Conservation (phyloP, 2,888 invertebrate genomes). For the Orthosia gracilis region DNA sequence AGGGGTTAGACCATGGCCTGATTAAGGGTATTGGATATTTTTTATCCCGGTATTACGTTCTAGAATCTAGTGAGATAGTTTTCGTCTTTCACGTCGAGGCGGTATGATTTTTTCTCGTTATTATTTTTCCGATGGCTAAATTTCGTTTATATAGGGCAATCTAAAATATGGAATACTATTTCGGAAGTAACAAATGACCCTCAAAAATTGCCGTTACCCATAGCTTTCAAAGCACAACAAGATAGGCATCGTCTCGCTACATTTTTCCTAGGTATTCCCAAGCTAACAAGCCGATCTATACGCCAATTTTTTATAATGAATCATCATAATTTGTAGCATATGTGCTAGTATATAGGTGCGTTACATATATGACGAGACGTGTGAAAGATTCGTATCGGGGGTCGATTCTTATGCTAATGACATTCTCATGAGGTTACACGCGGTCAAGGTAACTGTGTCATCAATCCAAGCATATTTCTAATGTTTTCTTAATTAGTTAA, state of each 20-base stretch:
- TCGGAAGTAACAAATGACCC: not conserved
- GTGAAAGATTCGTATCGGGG: slow-evolving; percentile 74
- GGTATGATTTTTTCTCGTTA: too few relatives aligned
- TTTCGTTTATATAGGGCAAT: not conserved
- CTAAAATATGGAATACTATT: not conserved
- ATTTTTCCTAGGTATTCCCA: slow-evolving; percentile 30
- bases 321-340: slow-evolving; percentile 51
- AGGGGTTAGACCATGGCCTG: too few relatives aligned
- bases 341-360: slow-evolving; percentile 28
- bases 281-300: slow-evolving; percentile 41
- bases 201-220: not conserved
- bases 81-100: too few relatives aligned
- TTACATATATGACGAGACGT: slow-evolving; percentile 65
- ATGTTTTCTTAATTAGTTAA: slow-evolving; percentile 36
- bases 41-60: too few relatives aligned
- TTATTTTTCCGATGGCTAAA: too few relatives aligned
- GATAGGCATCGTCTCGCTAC: slow-evolving; percentile 2
- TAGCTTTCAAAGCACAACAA: slow-evolving; percentile 11
- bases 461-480: slow-evolving; percentile 56
- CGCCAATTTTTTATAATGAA: slow-evolving; percentile 48
- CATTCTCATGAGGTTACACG: slow-evolving; percentile 80
- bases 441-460: slow-evolving; percentile 87
- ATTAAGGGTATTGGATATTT: too few relatives aligned
- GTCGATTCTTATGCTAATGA: slow-evolving; percentile 72
- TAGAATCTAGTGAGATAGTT: too few relatives aligned